Conservation (phyloP, 2,797 vertebrate genomes). For the Coluber constrictor region DNA sequence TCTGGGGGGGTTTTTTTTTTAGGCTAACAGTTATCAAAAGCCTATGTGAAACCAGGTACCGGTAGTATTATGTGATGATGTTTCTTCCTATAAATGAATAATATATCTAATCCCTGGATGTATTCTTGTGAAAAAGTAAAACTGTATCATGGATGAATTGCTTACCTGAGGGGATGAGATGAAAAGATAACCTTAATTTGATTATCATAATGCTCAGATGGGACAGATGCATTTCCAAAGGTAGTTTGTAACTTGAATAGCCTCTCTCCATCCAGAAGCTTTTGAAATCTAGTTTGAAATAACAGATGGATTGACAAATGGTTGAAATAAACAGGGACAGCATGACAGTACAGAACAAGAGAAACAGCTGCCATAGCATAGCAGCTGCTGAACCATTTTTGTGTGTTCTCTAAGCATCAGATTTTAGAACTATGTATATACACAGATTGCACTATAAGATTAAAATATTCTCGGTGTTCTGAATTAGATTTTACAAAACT, state of each 20-base stretch:
- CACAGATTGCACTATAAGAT: neutral
- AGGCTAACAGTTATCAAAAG: neutral
- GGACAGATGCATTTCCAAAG: neutral
- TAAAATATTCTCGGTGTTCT: neutral
- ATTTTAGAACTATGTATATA: neutral
- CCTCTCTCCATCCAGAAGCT: neutral
- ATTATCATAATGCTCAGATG: neutral
- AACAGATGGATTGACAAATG: constrained; percentile 39
- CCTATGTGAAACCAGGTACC: neutral
- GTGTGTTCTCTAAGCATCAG: constrained; percentile 15
- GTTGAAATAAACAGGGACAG: constrained; percentile 28
- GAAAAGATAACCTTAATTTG: neutral
- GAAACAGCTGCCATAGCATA: constrained; percentile 31
- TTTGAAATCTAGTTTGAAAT: constrained; percentile 29
- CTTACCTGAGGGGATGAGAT: neutral
- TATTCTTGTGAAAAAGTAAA: neutral
- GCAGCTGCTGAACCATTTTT: constrained; percentile 26
- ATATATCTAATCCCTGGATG: neutral
- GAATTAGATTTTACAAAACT: neutral
- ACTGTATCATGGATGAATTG: neutral
- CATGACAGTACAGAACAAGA: constrained; percentile 30
- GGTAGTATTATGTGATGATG: neutral
- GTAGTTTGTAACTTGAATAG: neutral
- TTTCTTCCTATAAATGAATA: neutral
- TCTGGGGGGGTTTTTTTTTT: neutral